Evolutionary conservation across 2,797 vertebrate genomes (phyloP), one percentile per base, ranked within the genome.

Genomic region (Rhynchonycteris naso): DNA sequence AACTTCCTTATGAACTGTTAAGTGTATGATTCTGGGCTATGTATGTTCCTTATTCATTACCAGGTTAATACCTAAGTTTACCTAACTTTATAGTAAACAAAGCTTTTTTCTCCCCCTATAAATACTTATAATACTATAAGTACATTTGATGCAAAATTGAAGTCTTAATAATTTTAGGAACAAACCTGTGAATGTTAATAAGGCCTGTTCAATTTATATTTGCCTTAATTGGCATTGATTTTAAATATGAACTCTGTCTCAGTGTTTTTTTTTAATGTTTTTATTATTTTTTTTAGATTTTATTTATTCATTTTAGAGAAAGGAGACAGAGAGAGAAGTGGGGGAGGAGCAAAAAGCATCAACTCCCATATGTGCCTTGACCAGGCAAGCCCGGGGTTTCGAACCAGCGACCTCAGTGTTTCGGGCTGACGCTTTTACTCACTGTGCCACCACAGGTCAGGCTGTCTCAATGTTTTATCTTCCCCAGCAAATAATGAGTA

Each of bases 111-210:
- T 2, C 50, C 19, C 52, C 75, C 58, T 52, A 21, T 63, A 72
- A 82, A 69, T 76, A 66, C 54, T 87, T 56, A 78, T 26, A 35
- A 78, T 58, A 56, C 21, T 78, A 33, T 56, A 78, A 58, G 35
- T 26, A 91, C 50, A 21, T 95, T 74, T 87, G 22, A 91, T 93
- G 33, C 28, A 65, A 74, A 91, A 92, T 85, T 84, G 63, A 84
- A 91, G 50, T 59, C 47, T 81, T 93, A 59, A 78, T 93, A 59
- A 78, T 95, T 95, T 90, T 81, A 79, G 69, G 71, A 92, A 89
- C 71, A 94, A 68, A 81, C 4, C 38, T 69, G 1, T 65, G n/a
- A 33, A 50, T 90, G 74, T 16, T 81, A 82, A 65, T 19, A 92
- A 38, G 52, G 13, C 43, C 58, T 65, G n/a, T 43, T 80, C 92